Conservation (phyloP, 2,113 vertebrate species). For the Pangasianodon gigas region DNA sequence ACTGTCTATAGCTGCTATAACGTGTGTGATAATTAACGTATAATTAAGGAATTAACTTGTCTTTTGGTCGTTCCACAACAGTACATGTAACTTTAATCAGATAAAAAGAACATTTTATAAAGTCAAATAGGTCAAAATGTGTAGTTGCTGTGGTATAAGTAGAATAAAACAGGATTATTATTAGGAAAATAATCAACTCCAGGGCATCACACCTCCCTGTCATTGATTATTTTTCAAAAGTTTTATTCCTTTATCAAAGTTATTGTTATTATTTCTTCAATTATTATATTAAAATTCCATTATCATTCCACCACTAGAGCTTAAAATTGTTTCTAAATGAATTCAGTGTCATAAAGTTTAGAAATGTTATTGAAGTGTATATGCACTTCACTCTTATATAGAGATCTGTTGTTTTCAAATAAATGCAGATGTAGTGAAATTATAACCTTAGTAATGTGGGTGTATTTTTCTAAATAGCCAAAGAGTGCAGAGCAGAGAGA, state of each 20-base stretch:
- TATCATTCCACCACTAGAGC: background rate
- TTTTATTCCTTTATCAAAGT: background rate
- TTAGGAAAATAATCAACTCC: background rate
- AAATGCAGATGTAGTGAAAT: background rate
- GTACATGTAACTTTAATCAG: background rate
- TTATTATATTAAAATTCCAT: background rate
- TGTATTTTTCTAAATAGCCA: conserved; percentile 70
- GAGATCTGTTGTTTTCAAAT: background rate
- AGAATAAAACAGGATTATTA: background rate
- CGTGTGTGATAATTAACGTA: background rate
- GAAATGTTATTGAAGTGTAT: background rate
- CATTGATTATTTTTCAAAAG: no score
- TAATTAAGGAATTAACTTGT: background rate
- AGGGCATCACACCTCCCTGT: background rate
- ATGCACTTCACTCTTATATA: background rate
- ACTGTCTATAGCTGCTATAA: background rate
- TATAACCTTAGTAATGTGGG: background rate
- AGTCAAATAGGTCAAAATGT: background rate
- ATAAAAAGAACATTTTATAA: background rate
- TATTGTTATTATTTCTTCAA: background rate
- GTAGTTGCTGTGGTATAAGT: background rate
- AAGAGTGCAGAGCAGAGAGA: conserved; percentile 95
- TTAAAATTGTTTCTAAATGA: background rate
- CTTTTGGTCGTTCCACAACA: background rate
- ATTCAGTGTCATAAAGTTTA: background rate